These are phyloP conservation scores for Amblyopsis hoosieri DNA, from an alignment of 2,797 vertebrate species.

Conservation along the genomic window DNA sequence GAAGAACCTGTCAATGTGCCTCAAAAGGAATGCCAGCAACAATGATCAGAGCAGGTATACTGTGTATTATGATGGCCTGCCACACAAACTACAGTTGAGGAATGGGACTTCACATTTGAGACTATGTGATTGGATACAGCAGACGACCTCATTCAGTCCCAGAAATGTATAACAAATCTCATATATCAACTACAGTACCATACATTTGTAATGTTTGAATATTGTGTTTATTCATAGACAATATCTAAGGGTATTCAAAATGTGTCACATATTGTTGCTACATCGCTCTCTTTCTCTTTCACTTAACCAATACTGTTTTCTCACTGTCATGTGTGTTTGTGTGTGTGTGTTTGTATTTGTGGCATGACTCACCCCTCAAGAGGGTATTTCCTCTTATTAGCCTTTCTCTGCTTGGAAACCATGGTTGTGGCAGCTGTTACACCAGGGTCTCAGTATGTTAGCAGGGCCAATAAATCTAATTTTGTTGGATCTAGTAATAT, in stretches of 20 bases:
- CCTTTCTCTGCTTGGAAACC: conserved; percentile 34
- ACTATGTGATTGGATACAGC: not conserved
- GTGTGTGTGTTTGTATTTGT: not conserved
- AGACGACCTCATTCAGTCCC: not conserved
- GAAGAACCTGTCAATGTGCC: conserved; percentile 62
- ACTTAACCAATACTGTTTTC: not conserved
- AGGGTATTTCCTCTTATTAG: conserved; percentile 45
- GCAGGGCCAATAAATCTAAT: conserved; percentile 47
- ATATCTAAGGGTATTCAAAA: not conserved
- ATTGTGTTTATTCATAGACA: not conserved
- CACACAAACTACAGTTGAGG: conserved; percentile 29
- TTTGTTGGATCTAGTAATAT: too few species aligned
- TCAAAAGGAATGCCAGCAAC: conserved; percentile 54
- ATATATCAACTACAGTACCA: not conserved
- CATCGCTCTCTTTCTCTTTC: not conserved
- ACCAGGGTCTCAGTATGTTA: conserved; percentile 54
- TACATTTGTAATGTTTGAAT: not conserved
- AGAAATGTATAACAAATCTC: not conserved
- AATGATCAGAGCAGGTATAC: conserved; percentile 60
- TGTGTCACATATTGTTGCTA: not conserved
- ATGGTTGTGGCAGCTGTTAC: conserved; percentile 42
- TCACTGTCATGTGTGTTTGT: not conserved
- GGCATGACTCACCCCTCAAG: conserved; percentile 29
- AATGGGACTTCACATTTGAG: conserved; percentile 28
- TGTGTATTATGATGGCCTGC: conserved; percentile 33